These are phyloP conservation scores for Ommatoiulus sabulosus DNA, from an alignment of 2,888 invertebrate species.

Conservation along the genomic window DNA sequence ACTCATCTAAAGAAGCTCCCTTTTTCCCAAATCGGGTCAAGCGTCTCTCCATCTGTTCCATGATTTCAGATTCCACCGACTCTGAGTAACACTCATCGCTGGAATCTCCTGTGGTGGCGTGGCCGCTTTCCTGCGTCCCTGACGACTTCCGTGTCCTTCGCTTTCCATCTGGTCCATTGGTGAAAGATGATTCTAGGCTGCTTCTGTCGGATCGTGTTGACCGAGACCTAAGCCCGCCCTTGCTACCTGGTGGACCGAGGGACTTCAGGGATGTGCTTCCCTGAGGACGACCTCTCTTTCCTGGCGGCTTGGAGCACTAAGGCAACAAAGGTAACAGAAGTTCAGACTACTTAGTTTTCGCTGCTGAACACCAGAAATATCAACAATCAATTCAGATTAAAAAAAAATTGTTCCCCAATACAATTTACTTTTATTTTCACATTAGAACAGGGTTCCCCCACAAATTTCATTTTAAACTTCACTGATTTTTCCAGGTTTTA, in stretches of 20 bases:
- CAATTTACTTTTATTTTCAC: no score
- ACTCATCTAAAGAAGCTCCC: conserved; percentile 37
- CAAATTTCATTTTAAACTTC: no score
- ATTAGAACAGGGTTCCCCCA: no score
- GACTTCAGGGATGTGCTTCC: conserved; percentile 50
- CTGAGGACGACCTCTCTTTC: conserved; percentile 61
- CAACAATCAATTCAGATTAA: no score
- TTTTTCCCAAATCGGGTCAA: conserved; percentile 34
- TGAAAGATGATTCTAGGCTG: conserved; percentile 60
- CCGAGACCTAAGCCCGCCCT: conserved; percentile 57
- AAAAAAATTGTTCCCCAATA: no score
- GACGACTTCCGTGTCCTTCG: conserved; percentile 59
- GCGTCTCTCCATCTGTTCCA: conserved; percentile 2
- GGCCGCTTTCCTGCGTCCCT: conserved; percentile 52
- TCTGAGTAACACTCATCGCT: conserved; percentile 60
- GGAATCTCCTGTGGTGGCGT: conserved; percentile 58
- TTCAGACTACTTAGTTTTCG: no score
- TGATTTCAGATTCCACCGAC: conserved; percentile 45
- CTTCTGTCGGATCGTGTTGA: conserved; percentile 61
- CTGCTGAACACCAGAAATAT: no score
- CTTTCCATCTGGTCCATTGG: conserved; percentile 59
- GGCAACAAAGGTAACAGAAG: not conserved
- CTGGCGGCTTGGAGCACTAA: conserved; percentile 56
- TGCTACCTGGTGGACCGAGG: not conserved
- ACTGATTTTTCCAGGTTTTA: no score